Percentiles rank a stretch among this genome's conserved stretches.
Evolutionary conservation across 2,113 vertebrate genomes (phyloP).

Genomic region (Sterrhoptilus dennistouni): DNA sequence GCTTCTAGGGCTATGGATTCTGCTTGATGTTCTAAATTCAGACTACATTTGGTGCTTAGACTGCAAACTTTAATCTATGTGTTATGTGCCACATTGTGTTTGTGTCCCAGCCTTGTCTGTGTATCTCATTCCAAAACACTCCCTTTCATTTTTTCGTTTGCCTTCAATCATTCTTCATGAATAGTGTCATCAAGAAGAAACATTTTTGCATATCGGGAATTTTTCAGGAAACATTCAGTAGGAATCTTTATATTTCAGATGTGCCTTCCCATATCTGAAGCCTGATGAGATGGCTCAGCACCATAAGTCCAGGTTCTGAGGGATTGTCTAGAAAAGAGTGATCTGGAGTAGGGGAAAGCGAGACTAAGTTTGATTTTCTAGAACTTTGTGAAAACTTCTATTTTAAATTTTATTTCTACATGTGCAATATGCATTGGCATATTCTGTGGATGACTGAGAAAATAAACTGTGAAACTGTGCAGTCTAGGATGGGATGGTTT

Average conservation of each 20-base stretch:
- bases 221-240: neutral
- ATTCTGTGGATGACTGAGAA: neutral
- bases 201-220: neutral
- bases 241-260: neutral
- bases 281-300: neutral
- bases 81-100: neutral
- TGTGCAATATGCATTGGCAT: neutral
- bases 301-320: neutral
- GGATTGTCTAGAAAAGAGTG: neutral
- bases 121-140: accelerated
- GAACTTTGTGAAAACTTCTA: neutral
- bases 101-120: neutral
- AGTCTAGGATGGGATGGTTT: neutral
- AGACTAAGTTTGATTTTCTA: neutral
- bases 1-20: neutral
- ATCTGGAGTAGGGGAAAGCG: neutral
- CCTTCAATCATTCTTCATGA: neutral
- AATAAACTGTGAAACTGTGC: neutral
- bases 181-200: neutral
- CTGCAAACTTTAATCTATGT: neutral
- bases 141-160: neutral
- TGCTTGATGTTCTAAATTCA: neutral
- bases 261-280: neutral
- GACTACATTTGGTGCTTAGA: neutral
- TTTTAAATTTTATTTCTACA: neutral